Evolutionary conservation across 2,888 invertebrate species (phyloP).

Genomic region (Tortricodes alternella): DNA sequence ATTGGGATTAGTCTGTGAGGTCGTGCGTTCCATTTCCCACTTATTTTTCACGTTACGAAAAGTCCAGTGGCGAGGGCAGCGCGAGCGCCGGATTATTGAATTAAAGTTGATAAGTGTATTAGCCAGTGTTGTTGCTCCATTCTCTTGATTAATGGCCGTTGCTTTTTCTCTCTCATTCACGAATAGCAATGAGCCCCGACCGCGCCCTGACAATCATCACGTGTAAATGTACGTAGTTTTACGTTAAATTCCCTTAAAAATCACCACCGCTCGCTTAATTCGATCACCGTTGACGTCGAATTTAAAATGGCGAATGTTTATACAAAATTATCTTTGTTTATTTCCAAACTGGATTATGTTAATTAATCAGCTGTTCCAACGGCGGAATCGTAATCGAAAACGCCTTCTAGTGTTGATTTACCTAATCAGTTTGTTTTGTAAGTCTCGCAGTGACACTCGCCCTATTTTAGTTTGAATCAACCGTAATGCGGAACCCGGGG

Average conservation of each 20-base stretch:
- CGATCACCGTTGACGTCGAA: conserved; percentile 32
- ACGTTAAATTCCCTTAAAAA: conserved; percentile 62
- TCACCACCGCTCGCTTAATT: conserved; percentile 37
- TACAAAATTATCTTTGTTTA: conserved; percentile 63
- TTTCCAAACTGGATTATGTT: conserved; percentile 63
- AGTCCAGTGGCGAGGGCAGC: conserved; percentile 56
- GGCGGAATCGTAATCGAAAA: conserved; percentile 62
- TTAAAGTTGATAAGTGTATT: conserved; percentile 82
- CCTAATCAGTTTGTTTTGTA: conserved; percentile 65
- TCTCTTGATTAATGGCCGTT: conserved; percentile 77
- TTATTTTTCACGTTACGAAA: conserved; percentile 75
- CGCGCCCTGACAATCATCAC: conserved; percentile 72
- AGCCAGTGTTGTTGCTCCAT: conserved; percentile 78
- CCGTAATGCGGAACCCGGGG: background rate
- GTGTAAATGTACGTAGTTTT: conserved; percentile 67
- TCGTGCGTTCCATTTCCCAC: conserved; percentile 66
- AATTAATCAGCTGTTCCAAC: conserved; percentile 60
- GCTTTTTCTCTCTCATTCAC: conserved; percentile 81
- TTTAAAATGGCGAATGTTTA: conserved; percentile 52
- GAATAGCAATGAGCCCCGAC: conserved; percentile 75
- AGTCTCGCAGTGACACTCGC: conserved; percentile 38
- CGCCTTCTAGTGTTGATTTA: conserved; percentile 61
- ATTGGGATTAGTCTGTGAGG: conserved; percentile 72
- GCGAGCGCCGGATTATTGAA: conserved; percentile 74
- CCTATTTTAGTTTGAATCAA: conserved; percentile 6